A percentile compares a stretch with the other conserved stretches of the same genome.
phyloP scores from a whole-genome alignment of 2,888 invertebrate species.

The Epicampocera succincta region DNA sequence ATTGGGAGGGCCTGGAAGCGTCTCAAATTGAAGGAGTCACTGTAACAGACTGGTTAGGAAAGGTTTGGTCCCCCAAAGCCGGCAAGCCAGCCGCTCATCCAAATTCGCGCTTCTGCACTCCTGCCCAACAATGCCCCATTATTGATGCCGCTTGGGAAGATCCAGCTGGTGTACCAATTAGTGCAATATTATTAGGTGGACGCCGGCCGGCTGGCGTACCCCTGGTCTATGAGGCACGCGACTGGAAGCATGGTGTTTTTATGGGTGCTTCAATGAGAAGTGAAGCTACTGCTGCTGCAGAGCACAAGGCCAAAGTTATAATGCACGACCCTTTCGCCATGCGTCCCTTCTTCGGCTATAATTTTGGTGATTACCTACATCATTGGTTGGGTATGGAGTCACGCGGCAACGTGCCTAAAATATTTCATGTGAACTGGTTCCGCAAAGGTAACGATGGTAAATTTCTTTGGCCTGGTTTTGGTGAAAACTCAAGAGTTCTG shows the following conservation, averaged over 20 bases:
- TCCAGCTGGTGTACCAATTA: slow-evolving; percentile 95
- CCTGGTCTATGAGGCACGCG: slow-evolving; percentile 93
- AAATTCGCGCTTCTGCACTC: slow-evolving; percentile 98
- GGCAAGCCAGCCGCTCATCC: slow-evolving; percentile 95
- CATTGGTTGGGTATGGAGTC: slow-evolving; percentile 96
- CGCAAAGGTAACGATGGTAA: slow-evolving; percentile 91
- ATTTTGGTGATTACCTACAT: slow-evolving; percentile 96
- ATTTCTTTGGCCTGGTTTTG: slow-evolving; percentile 99
- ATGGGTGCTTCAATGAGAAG: slow-evolving; percentile 97
- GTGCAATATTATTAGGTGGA: slow-evolving; percentile 98
- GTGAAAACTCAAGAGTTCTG: slow-evolving; percentile 96
- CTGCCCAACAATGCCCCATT: slow-evolving; percentile 97
- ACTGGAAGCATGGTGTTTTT: slow-evolving; percentile 98
- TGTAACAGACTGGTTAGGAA: slow-evolving; percentile 92
- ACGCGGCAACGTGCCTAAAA: slow-evolving; percentile 89
- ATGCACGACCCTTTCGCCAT: slow-evolving; percentile 99
- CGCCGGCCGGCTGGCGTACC: slow-evolving; percentile 96
- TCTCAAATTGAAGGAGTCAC: slow-evolving; percentile 84
- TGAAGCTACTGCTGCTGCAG: slow-evolving; percentile 99
- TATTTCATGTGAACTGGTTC: slow-evolving; percentile 99
- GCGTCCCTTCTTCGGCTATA: slow-evolving; percentile 99
- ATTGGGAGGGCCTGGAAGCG: slow-evolving; percentile 98
- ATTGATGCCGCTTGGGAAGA: slow-evolving; percentile 96
- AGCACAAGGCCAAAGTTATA: slow-evolving; percentile 93
- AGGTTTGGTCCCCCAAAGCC: slow-evolving; percentile 86